Percentiles rank a stretch among this genome's conserved stretches.
phyloP scores from a whole-genome alignment of 1,140 invertebrate genomes.

The Pseudachorutes palmiensis region DNA sequence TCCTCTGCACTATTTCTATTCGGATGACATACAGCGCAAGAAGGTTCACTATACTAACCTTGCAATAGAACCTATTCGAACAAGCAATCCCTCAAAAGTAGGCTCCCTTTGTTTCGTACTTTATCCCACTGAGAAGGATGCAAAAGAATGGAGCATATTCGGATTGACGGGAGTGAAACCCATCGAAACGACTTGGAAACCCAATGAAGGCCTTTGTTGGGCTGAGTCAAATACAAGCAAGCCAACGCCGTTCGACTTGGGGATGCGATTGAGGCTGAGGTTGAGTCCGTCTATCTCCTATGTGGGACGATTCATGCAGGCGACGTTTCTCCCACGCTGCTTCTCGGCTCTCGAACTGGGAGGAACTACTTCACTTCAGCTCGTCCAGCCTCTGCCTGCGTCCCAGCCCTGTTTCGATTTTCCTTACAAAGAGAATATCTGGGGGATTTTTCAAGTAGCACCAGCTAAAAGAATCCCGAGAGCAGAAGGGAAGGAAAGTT shows the following conservation, averaged over 20 bases:
- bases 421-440: too few relatives aligned
- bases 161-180: not conserved
- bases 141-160: conserved; percentile 3
- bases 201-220: not conserved
- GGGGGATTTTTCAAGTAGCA: too few relatives aligned
- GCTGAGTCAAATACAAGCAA: not conserved
- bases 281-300: not conserved
- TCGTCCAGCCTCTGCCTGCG: too few relatives aligned
- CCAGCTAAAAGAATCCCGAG: too few relatives aligned
- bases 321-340: too few relatives aligned
- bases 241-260: not conserved
- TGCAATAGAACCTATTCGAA: not conserved
- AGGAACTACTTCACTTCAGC: too few relatives aligned
- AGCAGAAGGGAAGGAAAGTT: too few relatives aligned
- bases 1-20: conserved; percentile 11
- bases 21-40: not conserved
- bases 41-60: not conserved
- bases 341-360: too few relatives aligned
- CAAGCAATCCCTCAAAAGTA: not conserved
- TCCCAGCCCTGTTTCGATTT: too few relatives aligned
- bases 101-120: not conserved
- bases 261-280: too few relatives aligned
- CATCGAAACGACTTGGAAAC: not conserved
- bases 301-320: not conserved
- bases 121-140: not conserved